Evolutionary conservation across 2,113 vertebrate genomes (phyloP).

Genomic region (Myotis brandtii): DNA sequence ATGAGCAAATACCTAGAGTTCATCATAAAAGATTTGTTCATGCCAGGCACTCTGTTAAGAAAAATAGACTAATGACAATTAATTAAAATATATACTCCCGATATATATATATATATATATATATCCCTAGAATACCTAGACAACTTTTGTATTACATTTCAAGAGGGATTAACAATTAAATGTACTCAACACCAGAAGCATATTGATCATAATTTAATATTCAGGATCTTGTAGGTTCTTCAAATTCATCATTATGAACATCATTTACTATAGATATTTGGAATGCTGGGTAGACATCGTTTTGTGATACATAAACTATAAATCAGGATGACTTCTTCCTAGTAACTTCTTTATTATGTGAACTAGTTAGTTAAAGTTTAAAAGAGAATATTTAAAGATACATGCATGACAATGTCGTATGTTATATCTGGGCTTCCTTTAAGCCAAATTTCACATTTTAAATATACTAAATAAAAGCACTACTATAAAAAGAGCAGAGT

Average conservation of each 20-base stretch:
- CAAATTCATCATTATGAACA: background rate
- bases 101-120: background rate
- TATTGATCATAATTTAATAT: background rate
- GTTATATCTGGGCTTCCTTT: background rate
- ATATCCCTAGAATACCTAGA: background rate
- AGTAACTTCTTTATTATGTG: background rate
- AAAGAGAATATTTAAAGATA: background rate
- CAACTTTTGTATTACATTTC: background rate
- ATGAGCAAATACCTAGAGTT: background rate
- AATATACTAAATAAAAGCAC: background rate
- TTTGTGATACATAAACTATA: background rate
- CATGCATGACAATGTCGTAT: background rate
- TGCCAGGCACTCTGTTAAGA: background rate
- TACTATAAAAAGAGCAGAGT: background rate
- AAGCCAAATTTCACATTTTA: background rate
- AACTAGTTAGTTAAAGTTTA: background rate
- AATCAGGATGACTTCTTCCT: background rate
- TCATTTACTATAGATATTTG: background rate
- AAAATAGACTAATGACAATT: background rate
- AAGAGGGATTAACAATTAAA: background rate
- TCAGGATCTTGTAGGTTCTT: background rate
- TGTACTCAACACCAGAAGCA: background rate
- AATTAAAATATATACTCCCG: background rate
- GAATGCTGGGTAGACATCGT: background rate
- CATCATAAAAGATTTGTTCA: background rate